A percentile compares a stretch with the other conserved stretches of the same genome.
These are phyloP conservation scores for Mesochorus sp. DNA, from an alignment of 2,888 invertebrate species.

Conservation along the genomic window DNA sequence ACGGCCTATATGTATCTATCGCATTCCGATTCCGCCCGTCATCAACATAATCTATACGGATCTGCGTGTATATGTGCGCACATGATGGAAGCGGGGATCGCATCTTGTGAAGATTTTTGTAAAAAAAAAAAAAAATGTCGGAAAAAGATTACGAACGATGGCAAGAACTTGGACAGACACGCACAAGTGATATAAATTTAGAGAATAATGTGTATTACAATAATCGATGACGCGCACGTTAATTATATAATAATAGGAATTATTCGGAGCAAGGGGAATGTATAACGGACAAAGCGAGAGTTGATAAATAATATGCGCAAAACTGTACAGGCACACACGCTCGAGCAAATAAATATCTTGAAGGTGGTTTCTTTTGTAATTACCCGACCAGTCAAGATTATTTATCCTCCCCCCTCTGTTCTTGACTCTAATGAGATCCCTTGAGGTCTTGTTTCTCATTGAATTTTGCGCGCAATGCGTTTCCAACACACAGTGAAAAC, in stretches of 20 bases:
- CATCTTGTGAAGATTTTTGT: too few species aligned
- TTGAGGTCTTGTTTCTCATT: too few species aligned
- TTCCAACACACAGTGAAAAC: constrained; percentile 37
- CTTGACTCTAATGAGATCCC: not conserved
- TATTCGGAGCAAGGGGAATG: constrained; percentile 17
- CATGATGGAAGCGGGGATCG: not conserved
- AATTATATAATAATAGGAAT: too few species aligned
- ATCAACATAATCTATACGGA: not conserved
- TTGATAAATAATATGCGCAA: constrained; percentile 45
- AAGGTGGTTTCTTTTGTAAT: constrained; percentile 45
- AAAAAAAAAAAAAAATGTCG: too few species aligned
- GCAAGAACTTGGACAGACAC: constrained; percentile 38
- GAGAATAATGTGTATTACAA: constrained; percentile 59
- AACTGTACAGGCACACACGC: constrained; percentile 52
- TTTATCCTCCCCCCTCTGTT: not conserved
- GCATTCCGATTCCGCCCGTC: constrained; percentile 25
- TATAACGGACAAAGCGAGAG: constrained; percentile 48
- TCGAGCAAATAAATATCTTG: constrained; percentile 54
- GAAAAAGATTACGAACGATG: not conserved
- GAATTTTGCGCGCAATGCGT: constrained; percentile 31
- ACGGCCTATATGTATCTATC: constrained; percentile 37
- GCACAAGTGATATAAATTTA: constrained; percentile 58
- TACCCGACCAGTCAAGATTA: not conserved
- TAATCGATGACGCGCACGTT: constrained; percentile 52
- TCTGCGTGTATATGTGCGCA: too few species aligned